Percentiles rank a stretch among this genome's conserved stretches.
Evolutionary conservation across 2,113 vertebrate genomes (phyloP).

Genomic region (Ancistrus triradiatus): DNA sequence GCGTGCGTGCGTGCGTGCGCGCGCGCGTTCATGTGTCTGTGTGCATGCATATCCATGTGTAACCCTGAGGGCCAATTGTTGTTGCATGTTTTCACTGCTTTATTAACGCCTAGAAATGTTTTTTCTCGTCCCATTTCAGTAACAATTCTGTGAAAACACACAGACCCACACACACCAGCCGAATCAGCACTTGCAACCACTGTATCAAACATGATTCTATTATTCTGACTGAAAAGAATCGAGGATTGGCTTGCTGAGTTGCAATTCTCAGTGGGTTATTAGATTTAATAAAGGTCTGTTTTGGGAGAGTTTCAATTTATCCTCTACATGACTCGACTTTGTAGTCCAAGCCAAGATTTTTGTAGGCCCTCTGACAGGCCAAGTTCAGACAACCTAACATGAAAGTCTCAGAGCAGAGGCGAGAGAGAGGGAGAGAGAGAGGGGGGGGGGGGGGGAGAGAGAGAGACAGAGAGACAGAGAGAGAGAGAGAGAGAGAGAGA

Average conservation of each 20-base stretch:
- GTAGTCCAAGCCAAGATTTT: constrained; percentile 13
- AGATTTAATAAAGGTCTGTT: constrained; percentile 30
- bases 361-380: not conserved
- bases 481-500: not conserved
- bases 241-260: constrained; percentile 2
- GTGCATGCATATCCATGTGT: too few species aligned
- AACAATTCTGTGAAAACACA: not conserved
- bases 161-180: constrained; percentile 12
- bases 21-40: too few species aligned
- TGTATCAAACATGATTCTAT: constrained; percentile 9
- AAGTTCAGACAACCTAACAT: constrained; percentile 20
- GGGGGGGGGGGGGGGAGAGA: not conserved
- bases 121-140: constrained; percentile 11
- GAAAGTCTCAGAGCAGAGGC: constrained; percentile 6
- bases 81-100: constrained; percentile 2
- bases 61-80: not conserved
- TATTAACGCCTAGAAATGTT: constrained; percentile 11
- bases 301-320: constrained; percentile 16
- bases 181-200: constrained; percentile 15
- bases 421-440: not conserved
- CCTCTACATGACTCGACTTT: constrained; percentile 3
- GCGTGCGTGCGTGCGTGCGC: too few species aligned
- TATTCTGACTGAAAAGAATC: constrained; percentile 10
- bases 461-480: not conserved
- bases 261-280: constrained; percentile 15